Evolutionary conservation across 2,113 vertebrate species (phyloP), one percentile per base, ranked within the genome.

Genomic region (Lamprotornis superbus): DNA sequence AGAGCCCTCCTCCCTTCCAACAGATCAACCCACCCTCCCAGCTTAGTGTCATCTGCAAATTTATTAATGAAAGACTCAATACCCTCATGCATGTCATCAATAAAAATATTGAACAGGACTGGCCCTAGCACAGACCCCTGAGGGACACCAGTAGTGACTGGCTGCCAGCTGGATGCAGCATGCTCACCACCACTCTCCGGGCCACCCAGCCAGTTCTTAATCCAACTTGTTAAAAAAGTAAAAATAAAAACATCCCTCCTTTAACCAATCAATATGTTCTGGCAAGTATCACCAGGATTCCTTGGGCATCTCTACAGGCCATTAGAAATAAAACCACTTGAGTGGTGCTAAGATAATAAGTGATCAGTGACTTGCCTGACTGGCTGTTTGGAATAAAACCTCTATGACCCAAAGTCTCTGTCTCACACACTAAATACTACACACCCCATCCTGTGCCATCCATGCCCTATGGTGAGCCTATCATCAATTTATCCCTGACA

Each of bases 351-450:
- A 89, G 37, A 40, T 31, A 61, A 1, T 14, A 56, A 69, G 39
- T 16, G 21, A 35, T 42, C 52, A 46, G 53, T 46, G 77, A 65
- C 47, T 42, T 39, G 24, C 35, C 39, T 30, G 22, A 75, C 39
- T 31, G 28, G 46, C 50, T 67, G 17, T 64, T 70, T 14, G 12
- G 50, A 94, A 82, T 46, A 69, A 87, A 92, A 74, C 5, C 39
- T 46, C 52, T n/a, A 20, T 4, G 42, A 79, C 28, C 53, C 0
- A 0, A 82, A 49, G 52, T 39, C 16, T 69, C 40, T 35, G 23
- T 21, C 40, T 47, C 0, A 0, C 25, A 50, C 15, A 13, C 18
- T 65, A 23, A 77, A 74, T 17, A 52, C 22, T 16, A 21, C 3
- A 75, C 27, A 42, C 11, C 24, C 60, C 60, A 27, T 8, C 42